These are phyloP conservation scores for Serripes groenlandicus DNA, from an alignment of 2,888 invertebrate genomes.

Conservation along the genomic window DNA sequence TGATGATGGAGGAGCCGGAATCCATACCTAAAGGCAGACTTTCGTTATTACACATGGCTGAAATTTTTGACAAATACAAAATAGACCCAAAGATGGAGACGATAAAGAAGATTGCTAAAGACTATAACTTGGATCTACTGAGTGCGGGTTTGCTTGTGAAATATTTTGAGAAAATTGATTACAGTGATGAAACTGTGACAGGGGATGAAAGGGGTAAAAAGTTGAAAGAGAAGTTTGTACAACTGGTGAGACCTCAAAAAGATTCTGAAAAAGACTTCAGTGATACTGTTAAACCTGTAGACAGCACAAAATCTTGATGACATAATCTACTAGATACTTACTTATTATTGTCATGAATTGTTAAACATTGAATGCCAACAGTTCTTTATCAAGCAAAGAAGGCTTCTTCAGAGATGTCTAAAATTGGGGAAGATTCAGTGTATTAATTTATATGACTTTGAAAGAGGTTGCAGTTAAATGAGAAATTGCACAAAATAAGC, in stretches of 20 bases:
- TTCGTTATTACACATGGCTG: constrained; percentile 89
- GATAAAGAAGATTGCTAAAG: constrained; percentile 89
- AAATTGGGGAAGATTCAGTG: too few relatives aligned
- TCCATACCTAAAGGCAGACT: constrained; percentile 89
- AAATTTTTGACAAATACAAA: constrained; percentile 90
- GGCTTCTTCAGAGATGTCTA: too few relatives aligned
- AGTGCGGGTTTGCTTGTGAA: not conserved
- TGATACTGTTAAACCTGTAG: too few relatives aligned
- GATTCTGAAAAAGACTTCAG: too few relatives aligned
- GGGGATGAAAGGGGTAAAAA: not conserved
- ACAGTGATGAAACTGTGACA: not conserved
- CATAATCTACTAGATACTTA: too few relatives aligned
- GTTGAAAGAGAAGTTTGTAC: constrained; percentile 10
- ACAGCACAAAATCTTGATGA: too few relatives aligned
- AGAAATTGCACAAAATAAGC: not conserved
- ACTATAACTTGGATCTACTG: constrained; percentile 90
- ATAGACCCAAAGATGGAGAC: constrained; percentile 87
- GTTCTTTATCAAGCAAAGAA: too few relatives aligned
- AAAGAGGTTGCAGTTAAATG: not conserved
- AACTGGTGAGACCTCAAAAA: too few relatives aligned
- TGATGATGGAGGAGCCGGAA: constrained; percentile 91
- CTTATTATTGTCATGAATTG: too few relatives aligned
- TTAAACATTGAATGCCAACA: too few relatives aligned
- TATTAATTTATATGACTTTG: too few relatives aligned
- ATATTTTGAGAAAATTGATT: not conserved